A percentile compares a stretch with the other conserved stretches of the same genome.
phyloP scores from a whole-genome alignment of 2,888 invertebrate species.

The Diarsia dahlii region DNA sequence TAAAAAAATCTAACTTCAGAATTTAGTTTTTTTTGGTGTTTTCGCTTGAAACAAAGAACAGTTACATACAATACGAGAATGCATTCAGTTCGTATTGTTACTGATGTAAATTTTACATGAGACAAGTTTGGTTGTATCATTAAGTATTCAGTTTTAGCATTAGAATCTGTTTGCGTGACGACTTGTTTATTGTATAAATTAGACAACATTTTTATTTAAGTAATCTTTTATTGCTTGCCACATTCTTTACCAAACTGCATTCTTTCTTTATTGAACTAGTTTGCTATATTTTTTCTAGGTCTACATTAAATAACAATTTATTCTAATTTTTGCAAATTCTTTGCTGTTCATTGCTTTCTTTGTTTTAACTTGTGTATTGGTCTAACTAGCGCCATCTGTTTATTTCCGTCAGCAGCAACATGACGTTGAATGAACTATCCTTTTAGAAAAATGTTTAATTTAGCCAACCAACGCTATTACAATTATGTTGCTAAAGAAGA shows the following conservation, averaged over 20 bases:
- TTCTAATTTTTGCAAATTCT: conserved; percentile 18
- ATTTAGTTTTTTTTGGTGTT: conserved; percentile 30
- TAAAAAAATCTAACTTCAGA: conserved; percentile 52
- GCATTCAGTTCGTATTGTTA: conserved; percentile 24
- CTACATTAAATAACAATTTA: conserved; percentile 10
- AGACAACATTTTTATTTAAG: conserved; percentile 20
- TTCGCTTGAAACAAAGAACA: conserved; percentile 38
- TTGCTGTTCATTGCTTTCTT: conserved; percentile 3
- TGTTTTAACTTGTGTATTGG: neutral
- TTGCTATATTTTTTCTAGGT: conserved; percentile 12
- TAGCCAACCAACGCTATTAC: neutral
- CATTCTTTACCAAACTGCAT: conserved; percentile 27
- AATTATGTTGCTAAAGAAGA: neutral
- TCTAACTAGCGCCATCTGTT: conserved; percentile 43
- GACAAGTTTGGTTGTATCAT: conserved; percentile 41
- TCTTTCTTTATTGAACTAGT: conserved; percentile 19
- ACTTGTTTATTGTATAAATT: conserved; percentile 29
- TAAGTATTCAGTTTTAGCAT: conserved; percentile 42
- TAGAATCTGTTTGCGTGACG: conserved; percentile 29
- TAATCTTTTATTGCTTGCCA: neutral
- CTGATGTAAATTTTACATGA: conserved; percentile 31
- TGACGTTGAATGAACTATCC: neutral
- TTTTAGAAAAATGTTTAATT: no score
- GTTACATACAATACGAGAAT: conserved; percentile 45
- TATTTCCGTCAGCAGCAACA: conserved; percentile 3